A percentile compares a stretch with the other conserved stretches of the same genome.
phyloP scores from a whole-genome alignment of 2,888 invertebrate species.

The Pterostichus niger region DNA sequence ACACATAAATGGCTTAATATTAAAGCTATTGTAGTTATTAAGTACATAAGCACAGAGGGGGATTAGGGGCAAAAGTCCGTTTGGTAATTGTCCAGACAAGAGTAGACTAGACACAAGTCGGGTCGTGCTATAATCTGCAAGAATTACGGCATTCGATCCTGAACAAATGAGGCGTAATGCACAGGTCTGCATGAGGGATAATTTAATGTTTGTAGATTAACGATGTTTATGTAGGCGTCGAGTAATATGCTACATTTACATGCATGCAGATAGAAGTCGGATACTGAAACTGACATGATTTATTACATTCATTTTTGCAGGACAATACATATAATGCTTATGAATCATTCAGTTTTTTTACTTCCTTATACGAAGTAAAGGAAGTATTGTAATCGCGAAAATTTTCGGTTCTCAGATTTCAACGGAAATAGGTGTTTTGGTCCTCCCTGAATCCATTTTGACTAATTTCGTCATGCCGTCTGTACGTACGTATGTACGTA shows the following conservation, averaged over 20 bases:
- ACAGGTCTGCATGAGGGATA: slow-evolving; percentile 16
- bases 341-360: too few relatives aligned
- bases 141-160: slow-evolving; percentile 42
- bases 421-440: too few relatives aligned
- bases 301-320: neutral
- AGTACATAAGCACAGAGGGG: slow-evolving; percentile 38
- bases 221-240: slow-evolving; percentile 1
- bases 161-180: slow-evolving; percentile 29
- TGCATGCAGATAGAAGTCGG: neutral
- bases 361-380: too few relatives aligned
- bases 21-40: slow-evolving; percentile 56
- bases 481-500: too few relatives aligned
- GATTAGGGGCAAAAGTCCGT: slow-evolving; percentile 53
- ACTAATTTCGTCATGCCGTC: too few relatives aligned
- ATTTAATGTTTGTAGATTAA: slow-evolving; percentile 37
- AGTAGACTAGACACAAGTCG: neutral
- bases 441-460: too few relatives aligned
- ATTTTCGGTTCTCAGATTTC: too few relatives aligned
- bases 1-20: slow-evolving; percentile 52
- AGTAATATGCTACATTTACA: neutral
- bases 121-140: slow-evolving; percentile 43
- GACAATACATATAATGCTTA: too few relatives aligned
- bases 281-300: neutral
- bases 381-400: too few relatives aligned
- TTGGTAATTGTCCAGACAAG: slow-evolving; percentile 52